These are phyloP conservation scores for Chrysemys picta DNA, from an alignment of 2,113 vertebrate genomes.

Conservation along the genomic window DNA sequence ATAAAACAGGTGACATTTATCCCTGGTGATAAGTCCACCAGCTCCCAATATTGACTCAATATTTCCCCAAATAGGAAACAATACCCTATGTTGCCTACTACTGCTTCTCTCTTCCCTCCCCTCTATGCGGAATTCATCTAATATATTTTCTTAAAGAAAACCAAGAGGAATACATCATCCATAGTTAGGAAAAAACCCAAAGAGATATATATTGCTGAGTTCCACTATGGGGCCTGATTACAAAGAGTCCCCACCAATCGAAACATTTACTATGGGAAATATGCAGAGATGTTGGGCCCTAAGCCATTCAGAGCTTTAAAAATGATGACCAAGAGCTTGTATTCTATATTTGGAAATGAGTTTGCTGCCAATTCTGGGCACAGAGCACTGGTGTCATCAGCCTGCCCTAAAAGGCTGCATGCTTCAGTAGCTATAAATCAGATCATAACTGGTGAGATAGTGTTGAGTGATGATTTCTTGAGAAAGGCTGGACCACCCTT, in stretches of 20 bases:
- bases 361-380: background rate
- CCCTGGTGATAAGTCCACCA: background rate
- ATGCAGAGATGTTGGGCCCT: background rate
- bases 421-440: rapidly evolving
- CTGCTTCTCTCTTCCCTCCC: background rate
- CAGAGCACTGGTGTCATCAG: background rate
- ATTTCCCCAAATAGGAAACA: background rate
- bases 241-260: background rate
- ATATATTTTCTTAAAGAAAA: background rate
- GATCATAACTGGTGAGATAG: background rate
- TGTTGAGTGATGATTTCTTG: background rate
- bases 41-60: background rate
- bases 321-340: background rate
- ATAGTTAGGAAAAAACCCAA: background rate
- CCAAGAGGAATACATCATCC: background rate
- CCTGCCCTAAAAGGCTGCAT: background rate
- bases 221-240: background rate
- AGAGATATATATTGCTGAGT: background rate
- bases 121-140: background rate
- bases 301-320: background rate
- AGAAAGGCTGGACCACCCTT: background rate
- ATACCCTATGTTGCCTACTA: background rate
- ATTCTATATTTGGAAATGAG: background rate
- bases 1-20: background rate
- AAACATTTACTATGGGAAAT: background rate